These are phyloP conservation scores for Notodromas monacha DNA, from an alignment of 2,888 invertebrate genomes.

Conservation along the genomic window DNA sequence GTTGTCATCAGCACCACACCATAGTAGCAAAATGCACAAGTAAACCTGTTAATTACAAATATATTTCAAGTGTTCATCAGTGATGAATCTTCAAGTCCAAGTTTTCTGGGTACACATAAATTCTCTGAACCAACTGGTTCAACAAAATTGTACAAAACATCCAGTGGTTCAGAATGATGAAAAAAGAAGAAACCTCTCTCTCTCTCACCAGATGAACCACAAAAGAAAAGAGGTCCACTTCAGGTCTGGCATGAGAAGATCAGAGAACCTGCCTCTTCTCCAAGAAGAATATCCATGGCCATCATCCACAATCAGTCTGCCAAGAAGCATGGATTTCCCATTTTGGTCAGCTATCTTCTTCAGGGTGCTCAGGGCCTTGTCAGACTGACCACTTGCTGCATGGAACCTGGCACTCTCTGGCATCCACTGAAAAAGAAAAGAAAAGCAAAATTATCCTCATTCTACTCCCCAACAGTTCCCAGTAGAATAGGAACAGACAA, in stretches of 20 bases:
- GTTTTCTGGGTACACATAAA: too few relatives aligned
- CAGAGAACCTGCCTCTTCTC: slow-evolving; percentile 10
- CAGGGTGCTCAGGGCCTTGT: slow-evolving; percentile 48
- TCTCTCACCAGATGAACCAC: slow-evolving; percentile 66
- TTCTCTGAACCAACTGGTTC: too few relatives aligned
- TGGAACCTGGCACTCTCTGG: slow-evolving; percentile 72
- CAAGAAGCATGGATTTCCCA: slow-evolving; percentile 52
- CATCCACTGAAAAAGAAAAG: slow-evolving; percentile 37
- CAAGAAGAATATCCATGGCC: slow-evolving; percentile 15
- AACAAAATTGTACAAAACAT: too few relatives aligned
- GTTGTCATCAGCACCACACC: slow-evolving; percentile 79
- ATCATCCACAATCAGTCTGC: slow-evolving; percentile 41
- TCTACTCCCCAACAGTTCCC: not conserved
- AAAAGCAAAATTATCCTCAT: too few relatives aligned
- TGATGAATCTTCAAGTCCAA: too few relatives aligned
- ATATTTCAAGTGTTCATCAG: too few relatives aligned
- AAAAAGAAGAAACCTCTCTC: not conserved
- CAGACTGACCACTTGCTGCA: slow-evolving; percentile 50
- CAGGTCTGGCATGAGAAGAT: slow-evolving; percentile 26
- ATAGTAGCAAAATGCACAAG: slow-evolving; percentile 79
- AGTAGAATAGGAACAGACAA: not conserved
- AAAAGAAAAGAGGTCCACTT: slow-evolving; percentile 48
- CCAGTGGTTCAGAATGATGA: too few relatives aligned
- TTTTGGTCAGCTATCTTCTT: slow-evolving; percentile 61
- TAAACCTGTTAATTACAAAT: slow-evolving; percentile 27